phyloP scores from a whole-genome alignment of 30 jellyfish, hydroid and myxozoan genomes.

The Aurelia aurita complex sp. Pacific region DNA sequence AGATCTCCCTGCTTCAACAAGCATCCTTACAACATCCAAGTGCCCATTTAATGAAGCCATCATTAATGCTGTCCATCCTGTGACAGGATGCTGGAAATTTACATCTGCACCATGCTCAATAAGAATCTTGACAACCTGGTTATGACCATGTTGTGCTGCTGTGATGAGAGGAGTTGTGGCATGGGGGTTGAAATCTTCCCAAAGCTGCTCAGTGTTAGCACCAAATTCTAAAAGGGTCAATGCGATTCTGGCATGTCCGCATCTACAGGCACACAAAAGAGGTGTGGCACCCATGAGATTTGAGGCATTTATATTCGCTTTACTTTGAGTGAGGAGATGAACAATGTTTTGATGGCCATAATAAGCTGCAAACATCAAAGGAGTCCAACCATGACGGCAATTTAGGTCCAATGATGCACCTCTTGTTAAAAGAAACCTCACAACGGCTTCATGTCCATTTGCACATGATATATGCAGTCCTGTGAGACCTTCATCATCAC shows the following conservation, averaged over 20 bases:
- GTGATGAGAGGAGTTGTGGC: constrained; percentile 85
- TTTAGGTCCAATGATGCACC: constrained; percentile 86
- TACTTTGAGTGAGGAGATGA: constrained; percentile 56
- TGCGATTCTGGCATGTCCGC: constrained; percentile 82
- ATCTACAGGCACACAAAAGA: constrained; percentile 86
- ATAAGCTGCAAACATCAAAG: constrained; percentile 92
- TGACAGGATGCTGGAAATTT: constrained; percentile 79
- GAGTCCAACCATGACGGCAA: constrained; percentile 92
- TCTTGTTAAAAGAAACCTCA: constrained; percentile 67
- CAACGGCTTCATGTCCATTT: constrained; percentile 82
- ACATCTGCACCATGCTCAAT: constrained; percentile 80
- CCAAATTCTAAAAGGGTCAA: constrained; percentile 66
- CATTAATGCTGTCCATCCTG: constrained; percentile 98
- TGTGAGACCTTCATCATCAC: constrained; percentile 86
- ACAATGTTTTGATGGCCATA: constrained; percentile 85
- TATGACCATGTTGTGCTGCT: constrained; percentile 96
- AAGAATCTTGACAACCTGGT: constrained; percentile 56
- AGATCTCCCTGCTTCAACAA: constrained; percentile 81
- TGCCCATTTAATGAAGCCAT: constrained; percentile 93
- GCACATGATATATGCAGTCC: constrained; percentile 81
- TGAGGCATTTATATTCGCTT: constrained; percentile 79
- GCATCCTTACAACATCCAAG: constrained; percentile 70
- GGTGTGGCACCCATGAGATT: constrained; percentile 91
- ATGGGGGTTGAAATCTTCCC: constrained; percentile 53
- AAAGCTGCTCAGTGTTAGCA: constrained; percentile 57